Evolutionary conservation across 1,140 invertebrate genomes (phyloP).

Genomic region (Drosophila ohnishii): DNA sequence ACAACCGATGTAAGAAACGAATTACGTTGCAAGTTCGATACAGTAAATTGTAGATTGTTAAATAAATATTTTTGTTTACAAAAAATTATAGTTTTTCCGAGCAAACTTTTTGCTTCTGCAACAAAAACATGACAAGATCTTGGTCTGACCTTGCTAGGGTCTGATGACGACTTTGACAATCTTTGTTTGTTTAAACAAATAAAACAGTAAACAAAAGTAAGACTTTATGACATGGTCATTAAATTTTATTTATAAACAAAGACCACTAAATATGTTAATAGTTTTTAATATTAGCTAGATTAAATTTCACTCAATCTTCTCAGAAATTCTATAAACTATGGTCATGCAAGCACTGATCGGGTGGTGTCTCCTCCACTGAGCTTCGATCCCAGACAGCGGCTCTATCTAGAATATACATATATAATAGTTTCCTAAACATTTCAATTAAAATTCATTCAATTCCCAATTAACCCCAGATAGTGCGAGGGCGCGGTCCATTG

Average conservation of each 20-base stretch:
- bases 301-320: no score
- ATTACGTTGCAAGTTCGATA: background rate
- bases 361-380: background rate
- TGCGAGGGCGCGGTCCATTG: slow-evolving; percentile 13
- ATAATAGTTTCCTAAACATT: slow-evolving; percentile 34
- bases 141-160: background rate
- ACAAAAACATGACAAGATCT: background rate
- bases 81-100: background rate
- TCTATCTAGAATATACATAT: background rate
- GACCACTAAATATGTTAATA: background rate
- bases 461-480: slow-evolving; percentile 32
- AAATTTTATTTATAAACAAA: no score
- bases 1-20: background rate
- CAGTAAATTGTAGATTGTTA: background rate
- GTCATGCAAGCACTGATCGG: slow-evolving; percentile 6
- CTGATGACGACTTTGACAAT: background rate
- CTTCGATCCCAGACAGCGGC: background rate
- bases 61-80: background rate
- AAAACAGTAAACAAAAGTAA: background rate
- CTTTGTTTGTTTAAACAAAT: background rate
- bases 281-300: background rate
- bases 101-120: background rate
- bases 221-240: background rate
- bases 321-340: background rate
- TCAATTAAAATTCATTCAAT: slow-evolving; percentile 31